Conservation (phyloP, 2,113 vertebrate genomes). For the Vidua chalybeata region DNA sequence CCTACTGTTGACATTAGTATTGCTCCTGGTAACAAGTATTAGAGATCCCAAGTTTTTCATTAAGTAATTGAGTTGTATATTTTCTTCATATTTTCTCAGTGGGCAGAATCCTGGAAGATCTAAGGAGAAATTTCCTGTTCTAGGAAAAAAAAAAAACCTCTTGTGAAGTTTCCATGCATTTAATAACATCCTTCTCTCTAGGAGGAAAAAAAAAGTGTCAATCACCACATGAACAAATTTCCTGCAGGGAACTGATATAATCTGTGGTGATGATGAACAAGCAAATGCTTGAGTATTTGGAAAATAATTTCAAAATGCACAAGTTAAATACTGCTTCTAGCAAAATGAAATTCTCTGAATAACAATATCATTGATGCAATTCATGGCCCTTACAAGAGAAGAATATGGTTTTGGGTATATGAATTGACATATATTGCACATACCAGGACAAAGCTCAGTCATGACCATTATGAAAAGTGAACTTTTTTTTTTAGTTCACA, state of each 20-base stretch:
- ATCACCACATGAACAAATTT: neutral
- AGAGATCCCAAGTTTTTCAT: neutral
- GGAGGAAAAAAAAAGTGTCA: neutral
- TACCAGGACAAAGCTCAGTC: neutral
- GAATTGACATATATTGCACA: neutral
- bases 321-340: neutral
- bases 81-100: neutral
- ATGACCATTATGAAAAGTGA: rapidly evolving
- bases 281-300: neutral
- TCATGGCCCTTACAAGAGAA: neutral
- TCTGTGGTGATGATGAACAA: neutral
- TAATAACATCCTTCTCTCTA: neutral
- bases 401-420: neutral
- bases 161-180: neutral
- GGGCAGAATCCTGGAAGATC: neutral
- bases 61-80: neutral
- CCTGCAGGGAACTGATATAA: neutral
- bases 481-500: neutral
- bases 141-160: neutral
- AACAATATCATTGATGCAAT: neutral
- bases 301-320: neutral
- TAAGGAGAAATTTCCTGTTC: neutral
- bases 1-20: neutral
- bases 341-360: neutral
- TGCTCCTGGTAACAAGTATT: neutral